Percentiles rank a stretch among this genome's conserved stretches.
phyloP scores from a whole-genome alignment of 2,797 vertebrate genomes.

The Chloroceryle inda region DNA sequence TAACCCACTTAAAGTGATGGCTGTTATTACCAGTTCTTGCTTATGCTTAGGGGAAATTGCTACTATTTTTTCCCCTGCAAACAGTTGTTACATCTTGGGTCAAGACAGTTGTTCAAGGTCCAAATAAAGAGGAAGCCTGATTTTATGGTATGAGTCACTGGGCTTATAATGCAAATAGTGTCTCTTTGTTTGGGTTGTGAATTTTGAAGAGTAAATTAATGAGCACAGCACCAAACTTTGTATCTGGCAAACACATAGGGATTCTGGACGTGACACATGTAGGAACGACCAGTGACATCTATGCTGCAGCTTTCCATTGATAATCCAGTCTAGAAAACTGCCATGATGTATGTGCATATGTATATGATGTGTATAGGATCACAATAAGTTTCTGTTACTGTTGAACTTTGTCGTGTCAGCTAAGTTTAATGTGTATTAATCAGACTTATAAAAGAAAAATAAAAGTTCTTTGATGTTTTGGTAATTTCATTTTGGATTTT shows the following conservation, averaged over 20 bases:
- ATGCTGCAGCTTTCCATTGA: neutral
- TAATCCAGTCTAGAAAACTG: neutral
- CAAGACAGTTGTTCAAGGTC: conserved; percentile 24
- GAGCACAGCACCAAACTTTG: neutral
- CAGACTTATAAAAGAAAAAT: neutral
- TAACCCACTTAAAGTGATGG: neutral
- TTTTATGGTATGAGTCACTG: conserved; percentile 22
- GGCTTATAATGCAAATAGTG: conserved; percentile 19
- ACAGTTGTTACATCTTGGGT: conserved; percentile 44
- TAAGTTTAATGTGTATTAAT: neutral
- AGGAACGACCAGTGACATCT: neutral
- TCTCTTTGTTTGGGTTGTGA: conserved; percentile 4
- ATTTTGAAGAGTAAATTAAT: neutral
- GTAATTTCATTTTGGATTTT: neutral
- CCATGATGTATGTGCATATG: too few species aligned
- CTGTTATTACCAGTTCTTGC: conserved; percentile 14
- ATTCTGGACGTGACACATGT: neutral
- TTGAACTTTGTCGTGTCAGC: neutral
- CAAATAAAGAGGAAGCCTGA: conserved; percentile 54
- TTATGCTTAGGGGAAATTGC: conserved; percentile 19
- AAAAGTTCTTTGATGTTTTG: neutral
- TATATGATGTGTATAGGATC: neutral
- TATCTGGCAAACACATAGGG: neutral
- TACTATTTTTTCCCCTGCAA: conserved; percentile 5
- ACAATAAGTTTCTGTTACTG: neutral